Conservation (phyloP, 2,113 vertebrate species). For the Cricetomys ansorgei region DNA sequence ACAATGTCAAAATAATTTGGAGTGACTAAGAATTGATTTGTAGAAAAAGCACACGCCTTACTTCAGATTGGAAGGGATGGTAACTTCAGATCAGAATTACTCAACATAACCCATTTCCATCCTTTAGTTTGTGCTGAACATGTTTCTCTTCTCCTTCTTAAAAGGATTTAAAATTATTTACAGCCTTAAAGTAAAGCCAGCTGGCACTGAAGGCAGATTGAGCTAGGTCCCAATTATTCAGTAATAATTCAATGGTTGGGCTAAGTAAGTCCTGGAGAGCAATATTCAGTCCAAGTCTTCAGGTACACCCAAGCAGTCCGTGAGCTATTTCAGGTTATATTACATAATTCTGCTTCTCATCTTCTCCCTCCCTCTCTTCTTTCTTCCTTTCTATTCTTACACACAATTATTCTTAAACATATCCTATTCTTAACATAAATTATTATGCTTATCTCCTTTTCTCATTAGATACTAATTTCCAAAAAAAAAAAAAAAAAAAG, state of each 20-base stretch:
- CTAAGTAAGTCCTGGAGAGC: not conserved
- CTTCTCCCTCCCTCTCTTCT: not conserved
- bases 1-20: not conserved
- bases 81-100: not conserved
- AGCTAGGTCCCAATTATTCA: not conserved
- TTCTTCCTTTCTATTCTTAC: not conserved
- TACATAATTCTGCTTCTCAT: not conserved
- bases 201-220: conserved; percentile 6
- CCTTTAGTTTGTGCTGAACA: not conserved
- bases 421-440: no score
- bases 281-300: not conserved
- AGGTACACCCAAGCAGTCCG: conserved; percentile 8
- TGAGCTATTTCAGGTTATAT: conserved; percentile 3
- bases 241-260: not conserved
- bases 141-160: conserved; percentile 13
- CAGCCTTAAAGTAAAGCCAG: not conserved
- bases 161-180: not conserved
- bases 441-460: not conserved
- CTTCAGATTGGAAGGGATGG: not conserved
- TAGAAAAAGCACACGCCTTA: not conserved
- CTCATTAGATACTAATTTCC: not conserved
- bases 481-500: conserved; percentile 28
- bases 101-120: not conserved
- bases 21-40: conserved; percentile 11
- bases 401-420: no score